Evolutionary conservation across 2,797 vertebrate species (phyloP), one percentile per base, ranked within the genome.

Genomic region (Yasuhikotakia modesta): DNA sequence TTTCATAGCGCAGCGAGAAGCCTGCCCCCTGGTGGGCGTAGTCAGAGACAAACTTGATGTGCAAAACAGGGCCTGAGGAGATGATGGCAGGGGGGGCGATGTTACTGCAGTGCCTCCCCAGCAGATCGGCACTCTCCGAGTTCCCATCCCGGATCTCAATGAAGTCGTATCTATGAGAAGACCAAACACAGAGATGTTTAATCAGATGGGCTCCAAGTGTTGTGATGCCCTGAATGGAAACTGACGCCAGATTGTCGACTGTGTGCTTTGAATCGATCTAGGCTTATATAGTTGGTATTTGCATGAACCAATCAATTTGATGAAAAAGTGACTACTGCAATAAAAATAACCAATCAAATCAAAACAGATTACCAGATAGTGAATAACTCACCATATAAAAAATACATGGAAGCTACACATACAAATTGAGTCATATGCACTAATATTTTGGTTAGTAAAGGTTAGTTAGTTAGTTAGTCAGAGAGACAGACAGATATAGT

Each of bases 1-100:
- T 98, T 93, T 99, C 97, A 0, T 99, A 99, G 87, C 97, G 97
- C 81, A 99, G 94, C 0, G 97, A 99, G 92, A 99, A 99, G 75
- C 98, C 98, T 0, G 97, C 97, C 48, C 97, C 97, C 87, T 99
- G 97, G 81, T 98, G 94, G 46, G 96, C 97, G 0, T 99, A 99
- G 89, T 99, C 98, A 0, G 98, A 99, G 3, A 95, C 97, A 70
- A 99, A 99, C 78, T 93, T 91, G 87, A 99, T 98, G 75, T 95
- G 95, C 7, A 99, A 93, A 79, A 94, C 92, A 0, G 96, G 89
- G 7, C 98, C 96, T 0, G 97, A 98, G 2, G 98, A 99, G 77
- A 96, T 95, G 92, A 99, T 96, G 5, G 97, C 94, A 0, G 96
- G 94, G 0, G 98, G 98, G 11, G 98, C 97, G n/a, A 99, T 98